Percentiles rank a stretch among this genome's conserved stretches.
These are phyloP conservation scores for Phalacrocorax aristotelis DNA, from an alignment of 2,113 vertebrate genomes.

Conservation along the genomic window DNA sequence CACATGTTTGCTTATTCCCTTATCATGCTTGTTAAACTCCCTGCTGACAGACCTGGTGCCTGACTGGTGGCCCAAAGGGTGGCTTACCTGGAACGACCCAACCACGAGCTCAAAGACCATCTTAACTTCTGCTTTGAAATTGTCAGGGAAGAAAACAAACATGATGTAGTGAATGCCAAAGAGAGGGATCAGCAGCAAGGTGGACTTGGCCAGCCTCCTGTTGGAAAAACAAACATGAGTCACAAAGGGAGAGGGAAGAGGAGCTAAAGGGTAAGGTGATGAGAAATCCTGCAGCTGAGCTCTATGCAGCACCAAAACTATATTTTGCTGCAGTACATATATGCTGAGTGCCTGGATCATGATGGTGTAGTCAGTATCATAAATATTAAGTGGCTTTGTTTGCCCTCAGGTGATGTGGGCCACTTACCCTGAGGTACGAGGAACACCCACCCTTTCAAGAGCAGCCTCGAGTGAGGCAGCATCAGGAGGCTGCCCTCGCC, in stretches of 20 bases:
- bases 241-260: neutral
- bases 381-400: neutral
- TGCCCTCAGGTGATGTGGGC: neutral
- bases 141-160: constrained; percentile 93
- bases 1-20: neutral
- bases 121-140: constrained; percentile 82
- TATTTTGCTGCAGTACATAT: neutral
- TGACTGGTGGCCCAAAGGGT: neutral
- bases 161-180: constrained; percentile 95
- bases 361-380: neutral
- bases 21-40: rapidly evolving
- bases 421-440: neutral
- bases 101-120: constrained; percentile 90
- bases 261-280: neutral
- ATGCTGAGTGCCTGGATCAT: neutral
- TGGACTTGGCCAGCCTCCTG: constrained; percentile 97
- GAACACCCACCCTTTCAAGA: neutral
- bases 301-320: neutral
- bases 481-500: neutral
- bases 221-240: constrained; percentile 6
- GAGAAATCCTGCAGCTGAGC: neutral
- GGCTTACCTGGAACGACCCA: constrained; percentile 92
- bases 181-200: constrained; percentile 93
- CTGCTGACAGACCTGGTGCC: neutral
- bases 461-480: neutral